Base-by-base conservation (phyloP, 2,113 vertebrate genomes). In the Himantopus leucocephalus region DNA sequence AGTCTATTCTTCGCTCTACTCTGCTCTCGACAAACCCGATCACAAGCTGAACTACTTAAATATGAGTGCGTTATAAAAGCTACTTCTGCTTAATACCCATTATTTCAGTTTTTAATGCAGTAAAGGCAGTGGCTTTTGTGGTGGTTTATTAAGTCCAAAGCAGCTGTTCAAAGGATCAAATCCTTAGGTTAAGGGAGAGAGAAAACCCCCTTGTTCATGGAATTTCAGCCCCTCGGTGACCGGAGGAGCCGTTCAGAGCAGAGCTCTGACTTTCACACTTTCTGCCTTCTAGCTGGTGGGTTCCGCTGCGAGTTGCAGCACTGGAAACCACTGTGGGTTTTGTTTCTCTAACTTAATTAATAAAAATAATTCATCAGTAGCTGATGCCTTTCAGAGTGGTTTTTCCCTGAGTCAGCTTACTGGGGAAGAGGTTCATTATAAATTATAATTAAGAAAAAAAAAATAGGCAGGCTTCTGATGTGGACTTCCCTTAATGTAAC, bases 261-360 rank as follows among this genome's bases (percentile, higher is more conserved):
- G 63, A 63, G 82, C 58, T 74, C 79, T 13, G 60, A n/a, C 59
- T 91, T 74, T 48, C 64, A n/a, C 55, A 5, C 79, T 75, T 85
- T 62, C 62, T 75, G 83, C 70, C 83, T 93, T 52, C 30, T 3
- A 73, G 71, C 85, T 30, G 35, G 39, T 24, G 78, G 84, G 58
- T 71, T 81, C 77, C 94, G 58, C 74, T 94, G 70, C 6, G 22
- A 85, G 48, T 37, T 68, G 74, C 87, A 85, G 74, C 77, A 7
- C 55, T 94, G 81, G 43, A 94, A 95, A 47, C 85, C 88, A 37
- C 76, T 23, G 81, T 32, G 92, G 66, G 0, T 89, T 95, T 95
- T 91, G 83, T 86, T 96, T 85, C 84, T 74, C 50, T 91, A 81
- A 92, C 62, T 90, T 95, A 81, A 92, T 96, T 94, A 92, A 94